phyloP scores from a whole-genome alignment of 2,797 vertebrate genomes.

The Tiaroga cobitis region DNA sequence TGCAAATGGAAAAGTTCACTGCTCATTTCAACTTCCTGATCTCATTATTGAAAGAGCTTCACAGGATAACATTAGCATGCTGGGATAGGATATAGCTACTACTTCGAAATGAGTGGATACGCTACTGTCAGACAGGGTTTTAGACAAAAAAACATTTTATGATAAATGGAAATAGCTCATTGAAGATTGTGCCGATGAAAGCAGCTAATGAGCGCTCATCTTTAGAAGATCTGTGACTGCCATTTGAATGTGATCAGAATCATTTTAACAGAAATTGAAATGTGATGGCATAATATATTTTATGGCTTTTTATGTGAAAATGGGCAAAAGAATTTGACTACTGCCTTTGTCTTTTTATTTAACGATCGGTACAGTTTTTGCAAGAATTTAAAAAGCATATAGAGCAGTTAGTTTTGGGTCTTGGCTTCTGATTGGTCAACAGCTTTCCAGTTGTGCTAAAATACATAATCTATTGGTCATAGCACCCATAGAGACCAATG shows the following conservation, averaged over 20 bases:
- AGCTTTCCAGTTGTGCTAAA: no score
- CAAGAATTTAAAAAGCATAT: neutral
- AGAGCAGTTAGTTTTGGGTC: neutral
- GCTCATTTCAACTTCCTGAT: neutral
- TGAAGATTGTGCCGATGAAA: slow-evolving; percentile 23
- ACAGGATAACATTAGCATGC: slow-evolving; percentile 16
- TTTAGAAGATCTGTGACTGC: slow-evolving; percentile 18
- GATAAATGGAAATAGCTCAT: slow-evolving; percentile 21
- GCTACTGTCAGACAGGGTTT: neutral
- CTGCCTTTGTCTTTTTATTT: neutral
- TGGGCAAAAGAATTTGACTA: neutral
- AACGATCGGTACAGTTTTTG: neutral
- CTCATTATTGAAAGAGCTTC: slow-evolving; percentile 10
- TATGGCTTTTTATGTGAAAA: neutral
- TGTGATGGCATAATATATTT: neutral
- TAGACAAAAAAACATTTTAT: slow-evolving; percentile 8
- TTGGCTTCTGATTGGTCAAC: neutral
- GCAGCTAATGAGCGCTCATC: neutral
- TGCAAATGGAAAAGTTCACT: neutral
- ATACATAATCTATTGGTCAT: neutral
- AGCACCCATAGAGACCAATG: neutral
- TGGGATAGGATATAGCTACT: slow-evolving; percentile 5
- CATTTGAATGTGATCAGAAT: neutral
- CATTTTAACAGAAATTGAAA: slow-evolving; percentile 8
- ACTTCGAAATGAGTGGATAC: neutral